Evolutionary conservation across 2,113 vertebrate genomes (phyloP).

Genomic region (Trinectes maculatus): DNA sequence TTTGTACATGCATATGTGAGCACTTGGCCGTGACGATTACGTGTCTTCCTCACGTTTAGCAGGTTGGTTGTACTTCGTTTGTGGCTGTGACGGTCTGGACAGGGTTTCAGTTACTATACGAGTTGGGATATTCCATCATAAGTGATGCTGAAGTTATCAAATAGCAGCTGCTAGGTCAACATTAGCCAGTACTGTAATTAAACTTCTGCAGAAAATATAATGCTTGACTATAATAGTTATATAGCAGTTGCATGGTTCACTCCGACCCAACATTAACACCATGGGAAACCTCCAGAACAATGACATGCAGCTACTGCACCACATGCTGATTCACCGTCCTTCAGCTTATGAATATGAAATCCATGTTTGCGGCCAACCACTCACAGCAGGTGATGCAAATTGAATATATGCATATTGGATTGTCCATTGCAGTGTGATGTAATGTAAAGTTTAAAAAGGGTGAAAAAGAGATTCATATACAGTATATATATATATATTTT

Average conservation of each 20-base stretch:
- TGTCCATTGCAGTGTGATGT: constrained; percentile 8
- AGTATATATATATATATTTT: no score
- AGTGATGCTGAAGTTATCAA: no score
- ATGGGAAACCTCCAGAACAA: constrained; percentile 37
- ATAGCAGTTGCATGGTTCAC: constrained; percentile 16
- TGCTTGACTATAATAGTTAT: no score
- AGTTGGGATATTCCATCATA: no score
- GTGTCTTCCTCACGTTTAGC: background rate
- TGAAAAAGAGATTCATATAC: constrained; percentile 32
- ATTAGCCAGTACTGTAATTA: no score
- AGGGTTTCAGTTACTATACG: background rate
- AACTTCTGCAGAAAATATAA: no score
- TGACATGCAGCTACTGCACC: constrained; percentile 38
- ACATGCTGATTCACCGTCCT: constrained; percentile 54
- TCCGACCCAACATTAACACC: constrained; percentile 48
- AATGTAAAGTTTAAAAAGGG: constrained; percentile 28
- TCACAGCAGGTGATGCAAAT: constrained; percentile 47
- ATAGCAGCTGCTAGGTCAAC: no score
- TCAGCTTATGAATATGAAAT: constrained; percentile 44
- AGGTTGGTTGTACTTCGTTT: background rate
- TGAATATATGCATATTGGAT: constrained; percentile 64
- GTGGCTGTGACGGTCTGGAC: background rate
- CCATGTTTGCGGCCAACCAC: constrained; percentile 36
- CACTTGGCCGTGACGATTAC: background rate
- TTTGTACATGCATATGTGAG: constrained; percentile 1